Percentiles rank a stretch among this genome's conserved stretches.
phyloP scores from a whole-genome alignment of 2,113 vertebrate genomes.

The Pachycephala philippinensis region DNA sequence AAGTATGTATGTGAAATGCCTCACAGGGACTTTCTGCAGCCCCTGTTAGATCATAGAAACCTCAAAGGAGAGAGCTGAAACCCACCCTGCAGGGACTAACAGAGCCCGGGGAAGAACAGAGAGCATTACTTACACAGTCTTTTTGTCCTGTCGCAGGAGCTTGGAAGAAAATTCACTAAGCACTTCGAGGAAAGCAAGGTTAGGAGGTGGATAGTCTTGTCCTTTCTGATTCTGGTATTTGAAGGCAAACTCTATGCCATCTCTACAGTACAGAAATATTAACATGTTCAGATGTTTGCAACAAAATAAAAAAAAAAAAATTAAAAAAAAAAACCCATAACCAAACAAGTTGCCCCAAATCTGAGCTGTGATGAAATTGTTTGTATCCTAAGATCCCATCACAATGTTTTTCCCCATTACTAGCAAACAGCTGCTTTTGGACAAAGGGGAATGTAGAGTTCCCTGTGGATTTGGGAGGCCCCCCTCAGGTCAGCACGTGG shows the following conservation, averaged over 20 bases:
- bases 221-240: constrained; percentile 97
- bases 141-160: constrained; percentile 95
- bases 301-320: neutral
- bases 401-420: neutral
- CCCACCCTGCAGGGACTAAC: neutral
- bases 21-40: neutral
- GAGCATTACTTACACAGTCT: constrained; percentile 92
- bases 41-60: neutral
- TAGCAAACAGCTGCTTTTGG: neutral
- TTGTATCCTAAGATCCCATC: neutral
- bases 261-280: constrained; percentile 70
- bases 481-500: neutral
- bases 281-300: neutral
- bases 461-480: neutral
- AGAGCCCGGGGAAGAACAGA: neutral
- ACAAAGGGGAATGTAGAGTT: neutral
- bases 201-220: constrained; percentile 91
- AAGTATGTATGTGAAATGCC: neutral
- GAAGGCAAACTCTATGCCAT: constrained; percentile 98
- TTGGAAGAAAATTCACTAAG: constrained; percentile 98
- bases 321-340: rapidly evolving
- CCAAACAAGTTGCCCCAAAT: neutral
- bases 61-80: neutral
- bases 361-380: neutral
- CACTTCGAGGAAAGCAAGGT: constrained; percentile 96